Percentiles rank a stretch among this genome's conserved stretches.
Conservation (phyloP, 2,113 vertebrate genomes). For the Dasyornis broadbenti region DNA sequence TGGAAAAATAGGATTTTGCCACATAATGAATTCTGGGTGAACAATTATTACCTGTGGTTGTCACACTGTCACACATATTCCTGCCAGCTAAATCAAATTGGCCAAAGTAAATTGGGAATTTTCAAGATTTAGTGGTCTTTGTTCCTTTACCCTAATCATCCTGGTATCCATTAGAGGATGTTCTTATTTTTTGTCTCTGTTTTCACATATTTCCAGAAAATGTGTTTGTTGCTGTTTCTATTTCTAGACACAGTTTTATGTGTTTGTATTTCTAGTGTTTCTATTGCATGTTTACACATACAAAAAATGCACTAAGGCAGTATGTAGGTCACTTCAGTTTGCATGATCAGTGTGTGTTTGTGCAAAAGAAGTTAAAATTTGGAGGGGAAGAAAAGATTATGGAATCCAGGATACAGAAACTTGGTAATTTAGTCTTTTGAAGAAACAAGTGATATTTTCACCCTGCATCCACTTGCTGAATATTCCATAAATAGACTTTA, state of each 20-base stretch:
- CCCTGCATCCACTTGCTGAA: slow-evolving; percentile 12
- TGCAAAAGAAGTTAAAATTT: background rate
- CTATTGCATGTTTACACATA: rapidly evolving
- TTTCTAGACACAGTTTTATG: background rate
- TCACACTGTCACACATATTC: background rate
- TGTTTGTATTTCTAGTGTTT: background rate
- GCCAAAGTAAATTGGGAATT: background rate
- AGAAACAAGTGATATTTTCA: slow-evolving; percentile 25
- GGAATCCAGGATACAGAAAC: background rate
- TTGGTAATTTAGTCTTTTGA: slow-evolving; percentile 25
- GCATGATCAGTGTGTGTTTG: background rate
- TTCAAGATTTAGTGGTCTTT: background rate
- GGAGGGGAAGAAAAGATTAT: background rate
- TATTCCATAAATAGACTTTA: slow-evolving; percentile 36
- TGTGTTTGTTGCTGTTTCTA: background rate
- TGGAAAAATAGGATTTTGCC: background rate
- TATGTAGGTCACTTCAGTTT: background rate
- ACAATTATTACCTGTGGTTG: background rate
- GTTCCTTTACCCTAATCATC: background rate
- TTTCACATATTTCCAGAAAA: background rate
- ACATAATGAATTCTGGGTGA: background rate
- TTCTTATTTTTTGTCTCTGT: background rate
- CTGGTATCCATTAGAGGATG: background rate
- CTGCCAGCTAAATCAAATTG: background rate
- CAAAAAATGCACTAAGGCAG: background rate